phyloP scores from a whole-genome alignment of 2,888 invertebrate genomes.

The Phanerotoma sp. region DNA sequence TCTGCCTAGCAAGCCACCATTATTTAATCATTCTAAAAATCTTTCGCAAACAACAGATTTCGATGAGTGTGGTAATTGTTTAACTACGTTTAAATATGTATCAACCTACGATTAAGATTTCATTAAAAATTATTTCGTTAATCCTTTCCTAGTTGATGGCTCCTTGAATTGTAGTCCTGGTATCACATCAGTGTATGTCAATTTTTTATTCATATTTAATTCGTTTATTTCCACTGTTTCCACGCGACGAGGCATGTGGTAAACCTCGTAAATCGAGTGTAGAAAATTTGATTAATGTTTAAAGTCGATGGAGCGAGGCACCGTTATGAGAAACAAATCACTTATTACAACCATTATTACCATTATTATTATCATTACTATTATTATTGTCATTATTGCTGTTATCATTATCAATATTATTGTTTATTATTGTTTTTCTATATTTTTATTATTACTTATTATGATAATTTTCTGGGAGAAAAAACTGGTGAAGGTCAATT shows the following conservation, averaged over 20 bases:
- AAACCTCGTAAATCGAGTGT: slow-evolving; percentile 1
- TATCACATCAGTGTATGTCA: too few relatives aligned
- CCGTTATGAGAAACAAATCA: slow-evolving; percentile 2
- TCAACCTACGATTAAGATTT: too few relatives aligned
- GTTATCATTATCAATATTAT: too few relatives aligned
- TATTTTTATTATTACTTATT: not conserved
- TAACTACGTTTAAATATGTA: too few relatives aligned
- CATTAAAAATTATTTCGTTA: too few relatives aligned
- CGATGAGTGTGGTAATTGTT: too few relatives aligned
- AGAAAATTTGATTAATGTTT: not conserved
- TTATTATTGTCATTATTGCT: not conserved
- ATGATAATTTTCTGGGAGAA: not conserved
- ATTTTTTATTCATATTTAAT: not conserved
- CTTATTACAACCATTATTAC: not conserved
- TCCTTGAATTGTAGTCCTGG: too few relatives aligned
- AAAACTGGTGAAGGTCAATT: slow-evolving; percentile 5
- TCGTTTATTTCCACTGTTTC: not conserved
- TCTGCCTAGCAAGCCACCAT: too few relatives aligned
- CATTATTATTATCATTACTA: not conserved
- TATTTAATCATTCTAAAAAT: too few relatives aligned
- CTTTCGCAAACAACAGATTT: too few relatives aligned
- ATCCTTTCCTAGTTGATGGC: too few relatives aligned
- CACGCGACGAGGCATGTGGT: slow-evolving; percentile 2
- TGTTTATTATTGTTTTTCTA: not conserved
- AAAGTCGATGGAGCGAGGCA: slow-evolving; percentile 15